Base-by-base conservation (phyloP, 2,888 invertebrate genomes). In the Acleris sparsana region DNA sequence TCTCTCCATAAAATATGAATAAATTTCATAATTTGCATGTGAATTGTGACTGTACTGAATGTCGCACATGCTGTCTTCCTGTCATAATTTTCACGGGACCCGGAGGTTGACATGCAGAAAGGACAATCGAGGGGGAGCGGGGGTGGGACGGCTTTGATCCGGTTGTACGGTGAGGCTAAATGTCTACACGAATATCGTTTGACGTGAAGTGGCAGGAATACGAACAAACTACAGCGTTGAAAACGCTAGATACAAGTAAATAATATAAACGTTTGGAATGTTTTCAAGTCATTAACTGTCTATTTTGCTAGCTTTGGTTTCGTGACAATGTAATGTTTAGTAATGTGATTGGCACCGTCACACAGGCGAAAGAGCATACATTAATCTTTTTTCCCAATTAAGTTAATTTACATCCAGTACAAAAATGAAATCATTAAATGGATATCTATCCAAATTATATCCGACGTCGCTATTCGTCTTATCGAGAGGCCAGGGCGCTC, bases 11-110 rank as follows among this genome's bases (percentile, higher is more conserved):
- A 56, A 33, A 66, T 17, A 43, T 43, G 17, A 60, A 48, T 48
- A 25, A 33, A 33, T 53, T 62, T 51, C 56, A 61, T 60, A 55
- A 65, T 66, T 66, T 66, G 46, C 62, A 66, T 66, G 55, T 51
- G 61, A 66, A 66, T 62, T 57, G 56, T 46, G 39, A 61, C 60
- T 57, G 57, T 66, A 57, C 57, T 66, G 66, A 57, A 66, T 62
- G 56, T 57, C 33, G 62, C 43, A 65, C 51, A 56, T 56, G 46
- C 61, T 33, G 51, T 56, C 52, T 66, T 62, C 61, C 48, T 29
- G 62, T 61, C 53, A 57, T 66, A 62, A 66, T 66, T 66, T 66
- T 25, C 61, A 53, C 25, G 25, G 52, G 56, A 62, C 53, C 56
- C 61, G 61, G 62, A 18, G 56, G 57, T 56, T 57, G 52, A 62